Percentiles rank a stretch among this genome's conserved stretches.
Conservation (phyloP, 2,888 invertebrate species). For the Allacma fusca region DNA sequence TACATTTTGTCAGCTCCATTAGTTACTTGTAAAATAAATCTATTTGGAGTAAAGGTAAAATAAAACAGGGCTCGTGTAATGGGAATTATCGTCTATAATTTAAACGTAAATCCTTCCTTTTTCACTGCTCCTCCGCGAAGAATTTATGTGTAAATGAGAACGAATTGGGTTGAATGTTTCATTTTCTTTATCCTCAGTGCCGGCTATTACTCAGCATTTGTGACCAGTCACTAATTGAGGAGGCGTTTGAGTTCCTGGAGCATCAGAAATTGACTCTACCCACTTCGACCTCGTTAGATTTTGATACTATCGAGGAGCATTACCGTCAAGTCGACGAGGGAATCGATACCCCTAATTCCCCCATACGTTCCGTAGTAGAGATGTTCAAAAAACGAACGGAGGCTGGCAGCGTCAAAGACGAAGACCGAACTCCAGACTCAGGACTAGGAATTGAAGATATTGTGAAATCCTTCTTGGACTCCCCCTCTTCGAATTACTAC, state of each 20-base stretch:
- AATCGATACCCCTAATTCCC: constrained; percentile 60
- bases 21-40: constrained; percentile 5
- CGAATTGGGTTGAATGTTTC: not conserved
- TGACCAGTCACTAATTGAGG: constrained; percentile 86
- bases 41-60: not conserved
- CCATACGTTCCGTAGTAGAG: constrained; percentile 58
- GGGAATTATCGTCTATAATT: constrained; percentile 1
- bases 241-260: constrained; percentile 83
- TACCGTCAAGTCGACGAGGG: constrained; percentile 56
- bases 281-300: constrained; percentile 53
- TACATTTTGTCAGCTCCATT: constrained; percentile 11
- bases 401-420: constrained; percentile 42
- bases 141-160: not conserved
- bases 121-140: not conserved
- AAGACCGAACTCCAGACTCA: constrained; percentile 59
- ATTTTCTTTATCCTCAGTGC: constrained; percentile 66
- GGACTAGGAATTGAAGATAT: constrained; percentile 60
- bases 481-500: constrained; percentile 79
- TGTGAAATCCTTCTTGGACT: constrained; percentile 66
- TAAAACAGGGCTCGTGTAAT: not conserved
- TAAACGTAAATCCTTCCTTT: not conserved
- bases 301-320: constrained; percentile 40
- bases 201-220: constrained; percentile 81
- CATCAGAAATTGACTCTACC: constrained; percentile 71
- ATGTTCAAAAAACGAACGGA: constrained; percentile 51